A percentile compares a stretch with the other conserved stretches of the same genome.
These are phyloP conservation scores for Caenorhabditis macrosperma DNA, from an alignment of 2,888 invertebrate species.

Conservation along the genomic window DNA sequence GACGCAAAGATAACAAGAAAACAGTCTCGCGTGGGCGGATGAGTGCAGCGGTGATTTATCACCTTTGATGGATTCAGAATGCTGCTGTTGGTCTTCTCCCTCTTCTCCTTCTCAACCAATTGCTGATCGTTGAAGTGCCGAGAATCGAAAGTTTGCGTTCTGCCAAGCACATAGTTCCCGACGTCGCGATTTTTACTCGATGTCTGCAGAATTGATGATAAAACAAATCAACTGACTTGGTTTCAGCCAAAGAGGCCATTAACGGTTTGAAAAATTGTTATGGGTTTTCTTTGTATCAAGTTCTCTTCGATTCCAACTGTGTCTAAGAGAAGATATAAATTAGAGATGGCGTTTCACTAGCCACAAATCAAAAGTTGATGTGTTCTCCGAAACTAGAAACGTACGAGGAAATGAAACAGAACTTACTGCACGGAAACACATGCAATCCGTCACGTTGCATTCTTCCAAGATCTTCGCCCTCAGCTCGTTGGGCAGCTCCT, in stretches of 20 bases:
- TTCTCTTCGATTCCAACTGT: no score
- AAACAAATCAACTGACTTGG: no score
- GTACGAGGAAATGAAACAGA: no score
- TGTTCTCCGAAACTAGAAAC: no score
- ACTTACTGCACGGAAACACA: constrained; percentile 42
- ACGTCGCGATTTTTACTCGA: constrained; percentile 21
- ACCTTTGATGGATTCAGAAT: constrained; percentile 35
- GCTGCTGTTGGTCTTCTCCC: constrained; percentile 14
- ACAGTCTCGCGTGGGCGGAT: neutral
- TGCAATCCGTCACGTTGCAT: constrained; percentile 16
- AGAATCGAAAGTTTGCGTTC: constrained; percentile 41
- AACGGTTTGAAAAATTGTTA: no score
- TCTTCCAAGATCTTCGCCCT: constrained; percentile 7
- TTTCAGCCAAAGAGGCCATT: no score
- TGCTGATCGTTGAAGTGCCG: constrained; percentile 28
- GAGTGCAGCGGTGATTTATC: constrained; percentile 31
- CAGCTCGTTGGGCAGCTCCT: neutral
- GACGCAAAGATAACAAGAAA: constrained; percentile 8
- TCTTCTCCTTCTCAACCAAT: constrained; percentile 10
- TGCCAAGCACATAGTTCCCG: constrained; percentile 41
- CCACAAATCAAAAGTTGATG: no score
- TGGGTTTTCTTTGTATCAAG: no score
- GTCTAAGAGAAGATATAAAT: no score
- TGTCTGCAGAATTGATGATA: constrained; percentile 27
- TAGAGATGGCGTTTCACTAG: no score